These are phyloP conservation scores for Onychomys torridus DNA, from an alignment of 2,797 vertebrate species.

Conservation along the genomic window DNA sequence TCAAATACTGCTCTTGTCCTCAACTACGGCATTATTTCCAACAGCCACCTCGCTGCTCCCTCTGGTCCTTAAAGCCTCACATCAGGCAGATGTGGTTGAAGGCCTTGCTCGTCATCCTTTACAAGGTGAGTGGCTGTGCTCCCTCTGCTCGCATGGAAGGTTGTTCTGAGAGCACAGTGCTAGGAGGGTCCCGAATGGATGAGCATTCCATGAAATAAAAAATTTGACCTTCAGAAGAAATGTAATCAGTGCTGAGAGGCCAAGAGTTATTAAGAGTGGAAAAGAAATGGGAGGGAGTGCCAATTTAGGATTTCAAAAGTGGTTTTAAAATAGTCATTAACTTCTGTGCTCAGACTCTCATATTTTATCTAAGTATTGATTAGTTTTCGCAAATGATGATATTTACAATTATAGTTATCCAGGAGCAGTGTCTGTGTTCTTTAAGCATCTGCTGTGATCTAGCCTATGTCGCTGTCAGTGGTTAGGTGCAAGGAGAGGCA, in stretches of 20 bases:
- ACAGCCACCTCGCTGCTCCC: slow-evolving; percentile 97
- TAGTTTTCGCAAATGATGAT: slow-evolving; percentile 23
- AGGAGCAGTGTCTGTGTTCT: background rate
- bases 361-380: slow-evolving; percentile 34
- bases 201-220: background rate
- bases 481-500: background rate
- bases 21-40: slow-evolving; percentile 99
- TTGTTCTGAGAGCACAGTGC: background rate
- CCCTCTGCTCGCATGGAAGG: background rate
- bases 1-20: slow-evolving; percentile 98
- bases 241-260: background rate
- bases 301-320: background rate
- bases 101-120: slow-evolving; percentile 97
- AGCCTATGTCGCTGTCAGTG: background rate
- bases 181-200: background rate
- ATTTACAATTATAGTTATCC: background rate
- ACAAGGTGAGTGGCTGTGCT: slow-evolving; percentile 92
- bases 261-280: background rate
- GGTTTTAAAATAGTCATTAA: background rate
- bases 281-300: background rate
- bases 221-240: background rate
- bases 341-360: background rate
- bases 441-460: background rate
- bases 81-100: slow-evolving; percentile 99
- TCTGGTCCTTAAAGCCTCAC: slow-evolving; percentile 97